Evolutionary conservation across 2,797 vertebrate genomes (phyloP).

Genomic region (Esox masquinongy): DNA sequence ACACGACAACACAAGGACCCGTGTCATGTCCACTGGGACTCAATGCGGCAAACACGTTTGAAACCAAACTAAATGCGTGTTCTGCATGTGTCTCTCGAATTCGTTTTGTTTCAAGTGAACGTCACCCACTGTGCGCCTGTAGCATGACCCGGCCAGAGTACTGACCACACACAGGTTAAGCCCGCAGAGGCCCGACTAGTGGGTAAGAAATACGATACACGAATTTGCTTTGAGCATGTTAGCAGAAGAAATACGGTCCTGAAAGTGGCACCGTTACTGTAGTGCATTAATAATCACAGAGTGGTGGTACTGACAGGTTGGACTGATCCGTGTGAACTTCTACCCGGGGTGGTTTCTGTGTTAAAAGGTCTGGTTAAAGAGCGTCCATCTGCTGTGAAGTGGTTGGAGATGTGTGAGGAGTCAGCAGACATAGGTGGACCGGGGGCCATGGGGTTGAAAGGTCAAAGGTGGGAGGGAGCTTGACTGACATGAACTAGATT

Average conservation of each 20-base stretch:
- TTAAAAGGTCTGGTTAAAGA: neutral
- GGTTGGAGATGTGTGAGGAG: conserved; percentile 43
- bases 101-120: neutral
- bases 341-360: neutral
- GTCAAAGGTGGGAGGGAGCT: conserved; percentile 34
- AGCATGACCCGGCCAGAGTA: neutral
- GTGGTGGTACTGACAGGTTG: neutral
- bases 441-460: conserved; percentile 35
- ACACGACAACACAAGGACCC: conserved; percentile 7
- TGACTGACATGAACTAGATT: conserved; percentile 28
- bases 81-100: neutral
- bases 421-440: conserved; percentile 22
- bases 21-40: neutral
- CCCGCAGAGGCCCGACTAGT: too few species aligned
- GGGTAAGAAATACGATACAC: too few species aligned
- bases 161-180: neutral
- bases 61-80: neutral
- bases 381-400: too few species aligned
- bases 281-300: neutral
- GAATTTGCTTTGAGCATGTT: neutral
- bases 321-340: neutral
- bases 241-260: neutral
- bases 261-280: neutral
- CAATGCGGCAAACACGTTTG: neutral
- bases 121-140: neutral